Conservation (phyloP, 2,797 vertebrate species). For the Pelochelys cantorii region DNA sequence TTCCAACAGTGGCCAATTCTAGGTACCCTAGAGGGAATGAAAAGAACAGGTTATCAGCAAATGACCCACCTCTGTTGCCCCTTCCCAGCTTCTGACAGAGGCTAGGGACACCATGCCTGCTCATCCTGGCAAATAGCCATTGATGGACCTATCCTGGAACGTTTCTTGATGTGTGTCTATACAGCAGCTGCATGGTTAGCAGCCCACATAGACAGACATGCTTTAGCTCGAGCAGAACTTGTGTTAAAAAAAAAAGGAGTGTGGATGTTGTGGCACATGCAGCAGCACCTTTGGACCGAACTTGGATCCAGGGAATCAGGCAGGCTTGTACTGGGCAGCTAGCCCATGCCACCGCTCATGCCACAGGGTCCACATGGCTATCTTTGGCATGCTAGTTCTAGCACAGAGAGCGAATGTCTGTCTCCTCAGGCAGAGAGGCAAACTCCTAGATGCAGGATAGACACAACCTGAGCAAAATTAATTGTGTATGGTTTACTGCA, state of each 20-base stretch:
- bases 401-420: not conserved
- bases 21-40: too few relatives aligned
- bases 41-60: too few relatives aligned
- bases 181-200: not conserved
- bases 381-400: not conserved
- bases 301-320: not conserved
- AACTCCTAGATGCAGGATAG: not conserved
- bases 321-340: not conserved
- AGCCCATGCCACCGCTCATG: not conserved
- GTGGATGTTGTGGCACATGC: not conserved
- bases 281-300: not conserved
- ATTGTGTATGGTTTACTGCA: too few relatives aligned
- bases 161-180: not conserved
- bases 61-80: too few relatives aligned
- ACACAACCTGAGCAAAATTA: not conserved
- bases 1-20: too few relatives aligned
- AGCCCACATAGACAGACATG: not conserved
- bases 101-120: too few relatives aligned
- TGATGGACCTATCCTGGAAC: not conserved
- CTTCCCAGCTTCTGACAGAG: too few relatives aligned
- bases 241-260: not conserved
- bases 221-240: not conserved
- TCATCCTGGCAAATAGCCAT: too few relatives aligned
- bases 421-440: not conserved
- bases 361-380: not conserved